Conservation (phyloP, 2,888 invertebrate genomes). For the Caenorhabditis zanzibari region DNA sequence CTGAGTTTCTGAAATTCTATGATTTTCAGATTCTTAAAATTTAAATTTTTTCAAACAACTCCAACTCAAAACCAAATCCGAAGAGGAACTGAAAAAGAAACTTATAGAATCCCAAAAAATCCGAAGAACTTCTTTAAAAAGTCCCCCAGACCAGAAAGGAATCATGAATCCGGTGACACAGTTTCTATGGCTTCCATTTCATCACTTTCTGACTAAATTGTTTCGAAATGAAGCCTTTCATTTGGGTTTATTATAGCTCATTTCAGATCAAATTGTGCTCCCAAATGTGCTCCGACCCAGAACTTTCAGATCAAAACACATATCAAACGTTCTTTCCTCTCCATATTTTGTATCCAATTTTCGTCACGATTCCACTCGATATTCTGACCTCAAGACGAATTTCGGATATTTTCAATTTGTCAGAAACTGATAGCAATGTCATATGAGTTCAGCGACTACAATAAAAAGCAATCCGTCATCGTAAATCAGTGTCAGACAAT, state of each 20-base stretch:
- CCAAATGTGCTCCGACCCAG: neutral
- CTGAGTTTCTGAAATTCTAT: too few relatives aligned
- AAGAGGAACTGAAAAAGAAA: too few relatives aligned
- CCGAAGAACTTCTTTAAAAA: too few relatives aligned
- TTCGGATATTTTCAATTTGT: constrained; percentile 33
- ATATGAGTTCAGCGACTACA: constrained; percentile 8
- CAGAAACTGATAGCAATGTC: constrained; percentile 16
- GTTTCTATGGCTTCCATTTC: neutral
- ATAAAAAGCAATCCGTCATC: constrained; percentile 43
- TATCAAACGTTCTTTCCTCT: neutral
- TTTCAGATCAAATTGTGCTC: neutral
- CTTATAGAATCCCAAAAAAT: too few relatives aligned
- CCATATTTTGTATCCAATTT: constrained; percentile 17
- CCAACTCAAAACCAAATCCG: too few relatives aligned
- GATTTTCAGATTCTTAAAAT: too few relatives aligned
- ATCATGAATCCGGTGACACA: too few relatives aligned
- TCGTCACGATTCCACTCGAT: constrained; percentile 11
- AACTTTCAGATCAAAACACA: constrained; percentile 20
- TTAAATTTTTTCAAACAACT: too few relatives aligned
- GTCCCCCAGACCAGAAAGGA: too few relatives aligned
- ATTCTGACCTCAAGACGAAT: constrained; percentile 24
- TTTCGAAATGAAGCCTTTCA: neutral
- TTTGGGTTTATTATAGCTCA: too few relatives aligned
- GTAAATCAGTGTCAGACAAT: constrained; percentile 37
- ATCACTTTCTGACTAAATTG: neutral